Evolutionary conservation across 2,797 vertebrate genomes (phyloP).

Genomic region (Neostethus bicornis): DNA sequence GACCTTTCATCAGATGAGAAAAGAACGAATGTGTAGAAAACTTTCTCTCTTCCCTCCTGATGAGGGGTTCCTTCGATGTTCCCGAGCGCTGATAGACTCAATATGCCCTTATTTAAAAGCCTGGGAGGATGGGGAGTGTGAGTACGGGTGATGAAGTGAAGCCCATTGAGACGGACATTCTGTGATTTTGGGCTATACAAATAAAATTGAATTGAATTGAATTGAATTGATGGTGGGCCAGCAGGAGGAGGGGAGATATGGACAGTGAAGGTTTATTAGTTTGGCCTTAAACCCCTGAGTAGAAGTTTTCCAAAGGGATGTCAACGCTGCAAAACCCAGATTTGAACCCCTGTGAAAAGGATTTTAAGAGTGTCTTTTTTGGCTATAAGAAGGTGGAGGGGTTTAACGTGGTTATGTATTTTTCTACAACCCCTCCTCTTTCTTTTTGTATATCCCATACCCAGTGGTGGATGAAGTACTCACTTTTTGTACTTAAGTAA

Average conservation of each 20-base stretch:
- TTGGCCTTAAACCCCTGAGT: conserved; percentile 59
- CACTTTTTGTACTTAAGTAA: too few species aligned
- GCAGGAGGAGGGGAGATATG: conserved; percentile 47
- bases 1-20: conserved; percentile 61
- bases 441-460: too few species aligned
- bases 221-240: conserved; percentile 32
- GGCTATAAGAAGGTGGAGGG: too few species aligned
- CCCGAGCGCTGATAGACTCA: conserved; percentile 66
- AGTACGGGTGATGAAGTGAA: conserved; percentile 34
- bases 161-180: too few species aligned
- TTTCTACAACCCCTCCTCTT: background rate
- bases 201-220: too few species aligned
- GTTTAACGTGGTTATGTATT: too few species aligned
- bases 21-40: conserved; percentile 54
- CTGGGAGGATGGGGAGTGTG: conserved; percentile 32
- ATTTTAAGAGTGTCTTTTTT: conserved; percentile 25
- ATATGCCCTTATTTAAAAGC: conserved; percentile 77
- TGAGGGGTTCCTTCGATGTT: conserved; percentile 37
- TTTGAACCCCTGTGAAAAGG: conserved; percentile 65
- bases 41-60: conserved; percentile 36
- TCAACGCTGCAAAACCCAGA: conserved; percentile 34
- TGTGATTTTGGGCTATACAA: too few species aligned
- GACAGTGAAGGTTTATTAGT: conserved; percentile 71
- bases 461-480: too few species aligned
- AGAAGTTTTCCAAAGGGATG: conserved; percentile 45